Evolutionary conservation across 1,140 invertebrate genomes (phyloP).

Genomic region (Mizuhopecten yessoensis): DNA sequence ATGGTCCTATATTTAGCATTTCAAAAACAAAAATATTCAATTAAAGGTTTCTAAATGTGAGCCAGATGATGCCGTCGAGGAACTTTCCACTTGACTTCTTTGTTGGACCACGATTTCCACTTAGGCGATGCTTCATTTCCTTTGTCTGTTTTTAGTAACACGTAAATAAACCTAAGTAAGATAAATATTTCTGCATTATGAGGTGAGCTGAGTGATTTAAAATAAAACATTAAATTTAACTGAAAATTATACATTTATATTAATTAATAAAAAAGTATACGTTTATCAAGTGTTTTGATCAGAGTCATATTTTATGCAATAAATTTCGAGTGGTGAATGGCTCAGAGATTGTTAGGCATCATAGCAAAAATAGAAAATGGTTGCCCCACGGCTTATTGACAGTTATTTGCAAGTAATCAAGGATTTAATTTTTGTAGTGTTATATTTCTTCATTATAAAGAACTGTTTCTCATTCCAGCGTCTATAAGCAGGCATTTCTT

Average conservation of each 20-base stretch:
- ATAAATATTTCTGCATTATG: background rate
- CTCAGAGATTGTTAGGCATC: no score
- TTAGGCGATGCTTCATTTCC: background rate
- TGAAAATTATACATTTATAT: background rate
- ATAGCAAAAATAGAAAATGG: no score
- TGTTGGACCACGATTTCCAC: background rate
- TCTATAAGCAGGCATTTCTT: no score
- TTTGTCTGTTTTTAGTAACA: background rate
- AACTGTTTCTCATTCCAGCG: no score
- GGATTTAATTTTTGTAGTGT: no score
- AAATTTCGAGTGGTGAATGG: no score
- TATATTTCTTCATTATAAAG: no score
- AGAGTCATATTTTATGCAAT: no score
- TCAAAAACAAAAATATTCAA: conserved; percentile 18
- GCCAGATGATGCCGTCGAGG: background rate
- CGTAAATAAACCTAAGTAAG: background rate
- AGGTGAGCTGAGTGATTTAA: background rate
- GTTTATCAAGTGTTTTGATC: no score
- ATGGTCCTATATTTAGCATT: background rate
- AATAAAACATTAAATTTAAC: background rate
- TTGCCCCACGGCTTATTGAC: no score
- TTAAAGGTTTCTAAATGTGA: conserved; percentile 2
- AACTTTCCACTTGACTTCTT: conserved; percentile 4
- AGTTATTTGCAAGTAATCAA: no score
- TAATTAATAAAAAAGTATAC: no score